Evolutionary conservation across 2,888 invertebrate genomes (phyloP), one percentile per base, ranked within the genome.

Genomic region (Caenorhabditis sp.): DNA sequence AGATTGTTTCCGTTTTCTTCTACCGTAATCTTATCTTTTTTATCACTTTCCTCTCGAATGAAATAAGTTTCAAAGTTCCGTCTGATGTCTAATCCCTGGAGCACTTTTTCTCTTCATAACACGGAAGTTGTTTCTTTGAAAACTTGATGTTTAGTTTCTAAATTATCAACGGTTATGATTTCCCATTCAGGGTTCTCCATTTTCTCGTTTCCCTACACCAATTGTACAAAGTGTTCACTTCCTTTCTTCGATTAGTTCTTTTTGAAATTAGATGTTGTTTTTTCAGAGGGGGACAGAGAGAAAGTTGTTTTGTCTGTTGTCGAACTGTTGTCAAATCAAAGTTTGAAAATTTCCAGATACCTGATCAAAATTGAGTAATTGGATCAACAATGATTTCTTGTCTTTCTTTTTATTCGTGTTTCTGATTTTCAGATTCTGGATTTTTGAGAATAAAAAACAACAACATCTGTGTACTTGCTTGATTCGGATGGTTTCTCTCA

Each of bases 361-460:
- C 26, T 10, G 6, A 51, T 61, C 54, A 63, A 56, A 51, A 56
- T 64, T 74, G 19, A 58, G 5, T 75, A 75, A 75, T 75, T 75
- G 75, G 58, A 75, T 75, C 58, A 75, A 44, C 22, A n/a, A n/a
- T 56, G 44, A 64, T 74, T 64, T 64, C 47, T 74, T 74, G 54
- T 63, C 54, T 74, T 26, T 63, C 10, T 4, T 47, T n/a, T 47
- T 47, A 2, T 19, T 47, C 28, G 14, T 5, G 14, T 1, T 14
- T 61, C 22, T 61, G 16, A 58, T 31, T 31, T 64, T 2, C 22
- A 44, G 64, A 28, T 44, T 73, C 26, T 19, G 38, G 38, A 28
- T 59, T 10, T n/a, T 6, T 26, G 51, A 28, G 28, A 64, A 19
- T 35, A 1, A 22, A 61, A 26, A 56, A 31, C 1, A 64, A 47